A percentile compares a stretch with the other conserved stretches of the same genome.
Conservation (phyloP, 2,888 invertebrate genomes). For the Rhagophthalmus giganteus region DNA sequence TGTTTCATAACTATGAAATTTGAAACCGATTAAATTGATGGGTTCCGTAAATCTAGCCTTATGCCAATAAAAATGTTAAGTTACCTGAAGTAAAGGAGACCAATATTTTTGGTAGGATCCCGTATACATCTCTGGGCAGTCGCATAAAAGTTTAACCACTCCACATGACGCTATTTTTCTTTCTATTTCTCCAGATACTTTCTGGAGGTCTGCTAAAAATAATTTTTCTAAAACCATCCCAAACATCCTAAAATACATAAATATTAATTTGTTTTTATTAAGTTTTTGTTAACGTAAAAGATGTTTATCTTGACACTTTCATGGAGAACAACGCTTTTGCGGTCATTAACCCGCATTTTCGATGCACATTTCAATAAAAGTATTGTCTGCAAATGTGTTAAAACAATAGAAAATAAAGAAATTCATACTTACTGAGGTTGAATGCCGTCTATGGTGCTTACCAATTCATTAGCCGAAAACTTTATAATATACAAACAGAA, state of each 20-base stretch:
- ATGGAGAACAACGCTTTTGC: too few species aligned
- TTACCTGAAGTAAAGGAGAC: conserved; percentile 63
- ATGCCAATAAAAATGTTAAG: too few species aligned
- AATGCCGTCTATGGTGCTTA: conserved; percentile 81
- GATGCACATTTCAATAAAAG: too few species aligned
- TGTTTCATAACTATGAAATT: conserved; percentile 1
- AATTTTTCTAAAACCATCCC: conserved; percentile 93
- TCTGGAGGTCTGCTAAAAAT: conserved; percentile 82
- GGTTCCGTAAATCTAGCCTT: too few species aligned
- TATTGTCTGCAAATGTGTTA: too few species aligned
- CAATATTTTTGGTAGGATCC: conserved; percentile 69
- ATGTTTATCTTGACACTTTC: too few species aligned
- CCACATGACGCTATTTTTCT: conserved; percentile 92
- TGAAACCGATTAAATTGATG: not conserved
- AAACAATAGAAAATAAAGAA: not conserved
- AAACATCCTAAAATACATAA: conserved; percentile 73
- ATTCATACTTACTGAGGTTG: conserved; percentile 74
- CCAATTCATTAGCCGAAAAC: conserved; percentile 73
- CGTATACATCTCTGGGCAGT: conserved; percentile 68
- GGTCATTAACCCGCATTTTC: not conserved
- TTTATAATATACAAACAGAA: conserved; percentile 84
- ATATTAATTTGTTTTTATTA: conserved; percentile 12
- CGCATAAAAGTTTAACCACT: conserved; percentile 80
- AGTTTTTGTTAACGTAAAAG: too few species aligned
- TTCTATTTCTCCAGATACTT: conserved; percentile 80